These are phyloP conservation scores for Meta bourneti DNA, from an alignment of 2,888 invertebrate species.

Conservation along the genomic window DNA sequence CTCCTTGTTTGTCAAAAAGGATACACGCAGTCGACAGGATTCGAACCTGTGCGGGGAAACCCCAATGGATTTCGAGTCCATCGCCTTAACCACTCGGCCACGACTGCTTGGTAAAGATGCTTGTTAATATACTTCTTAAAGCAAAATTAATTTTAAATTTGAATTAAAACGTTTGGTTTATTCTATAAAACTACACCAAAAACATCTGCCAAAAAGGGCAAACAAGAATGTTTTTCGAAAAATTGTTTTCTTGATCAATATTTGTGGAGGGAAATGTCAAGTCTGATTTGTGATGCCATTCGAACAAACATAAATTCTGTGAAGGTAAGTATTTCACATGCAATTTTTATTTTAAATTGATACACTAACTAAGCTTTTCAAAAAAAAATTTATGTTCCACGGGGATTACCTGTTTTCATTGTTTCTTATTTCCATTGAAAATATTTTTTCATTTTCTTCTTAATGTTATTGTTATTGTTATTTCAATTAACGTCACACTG, in stretches of 20 bases:
- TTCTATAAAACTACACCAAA: neutral
- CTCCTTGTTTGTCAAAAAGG: constrained; percentile 1
- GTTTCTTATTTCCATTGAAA: too few species aligned
- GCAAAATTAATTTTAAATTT: neutral
- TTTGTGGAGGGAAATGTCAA: neutral
- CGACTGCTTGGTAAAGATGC: constrained; percentile 37
- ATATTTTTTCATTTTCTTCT: neutral
- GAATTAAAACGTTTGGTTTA: neutral
- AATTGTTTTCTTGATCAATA: neutral
- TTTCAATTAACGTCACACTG: too few species aligned
- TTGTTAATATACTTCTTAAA: neutral
- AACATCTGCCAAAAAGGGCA: neutral
- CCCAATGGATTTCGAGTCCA: constrained; percentile 76
- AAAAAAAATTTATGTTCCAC: too few species aligned
- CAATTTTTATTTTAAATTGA: neutral
- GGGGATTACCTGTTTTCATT: too few species aligned
- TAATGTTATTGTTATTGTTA: too few species aligned
- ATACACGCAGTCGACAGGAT: constrained; percentile 69
- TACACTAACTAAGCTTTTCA: neutral
- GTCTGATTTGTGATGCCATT: neutral
- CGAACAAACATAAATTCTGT: neutral
- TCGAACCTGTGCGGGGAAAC: constrained; percentile 76
- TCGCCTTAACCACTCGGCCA: constrained; percentile 76
- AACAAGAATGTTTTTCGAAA: neutral
- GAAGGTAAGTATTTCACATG: neutral